Evolutionary conservation across 2,888 invertebrate genomes (phyloP).

Genomic region (Alloscopus bannaensis): DNA sequence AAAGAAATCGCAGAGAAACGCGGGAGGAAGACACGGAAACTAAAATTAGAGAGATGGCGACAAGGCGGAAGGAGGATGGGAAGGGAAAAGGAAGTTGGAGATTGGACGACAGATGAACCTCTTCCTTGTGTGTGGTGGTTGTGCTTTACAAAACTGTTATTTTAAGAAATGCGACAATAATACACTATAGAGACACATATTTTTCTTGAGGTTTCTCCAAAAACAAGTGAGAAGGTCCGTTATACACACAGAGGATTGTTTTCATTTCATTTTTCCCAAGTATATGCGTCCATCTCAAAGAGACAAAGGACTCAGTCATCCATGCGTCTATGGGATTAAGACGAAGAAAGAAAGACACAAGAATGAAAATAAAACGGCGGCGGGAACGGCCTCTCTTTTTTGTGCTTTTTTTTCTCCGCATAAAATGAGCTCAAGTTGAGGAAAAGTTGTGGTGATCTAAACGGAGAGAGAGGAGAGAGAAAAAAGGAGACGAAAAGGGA

Average conservation of each 20-base stretch:
- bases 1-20: no score
- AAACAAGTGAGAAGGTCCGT: no score
- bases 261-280: conserved; percentile 69
- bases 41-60: conserved; percentile 20
- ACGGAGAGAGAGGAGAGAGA: background rate
- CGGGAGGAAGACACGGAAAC: no score
- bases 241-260: conserved; percentile 65
- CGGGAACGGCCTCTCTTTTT: background rate
- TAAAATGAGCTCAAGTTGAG: conserved; percentile 9
- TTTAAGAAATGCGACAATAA: conserved; percentile 66
- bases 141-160: conserved; percentile 52
- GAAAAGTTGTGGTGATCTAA: conserved; percentile 9
- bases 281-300: conserved; percentile 16
- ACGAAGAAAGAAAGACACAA: background rate
- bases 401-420: background rate
- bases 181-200: conserved; percentile 17
- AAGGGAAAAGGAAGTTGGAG: conserved; percentile 47
- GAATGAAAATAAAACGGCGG: background rate
- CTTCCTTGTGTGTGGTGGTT: no score
- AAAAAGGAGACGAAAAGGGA: conserved; percentile 4
- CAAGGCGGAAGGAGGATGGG: conserved; percentile 27
- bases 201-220: conserved; percentile 37
- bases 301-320: background rate
- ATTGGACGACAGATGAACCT: conserved; percentile 39
- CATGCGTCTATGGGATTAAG: background rate